Evolutionary conservation across 2,888 invertebrate genomes (phyloP), one percentile per base, ranked within the genome.

Genomic region (Hedya salicella): DNA sequence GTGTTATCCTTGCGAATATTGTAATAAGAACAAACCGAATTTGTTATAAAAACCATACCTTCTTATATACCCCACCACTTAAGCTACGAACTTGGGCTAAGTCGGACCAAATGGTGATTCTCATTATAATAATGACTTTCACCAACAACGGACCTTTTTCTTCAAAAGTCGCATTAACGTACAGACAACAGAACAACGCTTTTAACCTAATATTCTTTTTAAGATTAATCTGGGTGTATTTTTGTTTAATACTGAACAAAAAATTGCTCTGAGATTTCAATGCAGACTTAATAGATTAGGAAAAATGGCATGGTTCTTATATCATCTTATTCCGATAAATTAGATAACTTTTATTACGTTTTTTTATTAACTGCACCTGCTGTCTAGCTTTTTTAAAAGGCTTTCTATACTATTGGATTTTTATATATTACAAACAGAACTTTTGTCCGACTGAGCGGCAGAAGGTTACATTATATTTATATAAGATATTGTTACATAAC

Each of bases 111-210:
- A 87, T 88, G 88, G 82, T 87, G 89, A 86, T 85, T 78, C 75
- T 78, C 83, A 89, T 91, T 91, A 90, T 85, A 78, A 85, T 91
- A 91, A 91, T 83, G 87, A 88, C 85, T 84, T 86, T 78, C 69
- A 44, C 77, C 75, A 83, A 83, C 84, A 87, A 83, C 84, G 78
- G 78, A 77, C 78, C 76, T 81, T 86, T 88, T 83, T 80, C 76
- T 84, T 81, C 72, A 74, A 78, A 88, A 88, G 78, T 84, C 85
- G 72, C 86, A 85, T 89, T 89, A 89, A 74, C 72, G 84, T 84
- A 86, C 80, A 64, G 78, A 71, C 70, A 70, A 72, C 85, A 81
- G 72, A 81, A 75, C 69, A 77, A 77, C 54, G 66, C 60, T 71
- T 62, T 70, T 68, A 62, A 68, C 42, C 53, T 62, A 73, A 71